These are phyloP conservation scores for Raja brachyura DNA, from an alignment of 2,113 vertebrate genomes.

Conservation along the genomic window DNA sequence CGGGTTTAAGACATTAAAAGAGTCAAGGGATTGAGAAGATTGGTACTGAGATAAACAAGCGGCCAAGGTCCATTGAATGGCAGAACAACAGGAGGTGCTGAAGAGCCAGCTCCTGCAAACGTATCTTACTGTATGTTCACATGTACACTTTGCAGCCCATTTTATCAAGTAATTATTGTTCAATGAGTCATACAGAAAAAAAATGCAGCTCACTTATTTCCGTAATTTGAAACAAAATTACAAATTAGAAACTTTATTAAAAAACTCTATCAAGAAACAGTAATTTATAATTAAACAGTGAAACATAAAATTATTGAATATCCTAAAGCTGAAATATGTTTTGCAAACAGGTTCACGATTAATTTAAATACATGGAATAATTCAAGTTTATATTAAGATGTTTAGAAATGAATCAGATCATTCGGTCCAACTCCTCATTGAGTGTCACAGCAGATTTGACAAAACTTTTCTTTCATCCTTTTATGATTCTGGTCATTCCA, in stretches of 20 bases:
- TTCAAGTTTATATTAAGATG: not conserved
- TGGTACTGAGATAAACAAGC: too few relatives aligned
- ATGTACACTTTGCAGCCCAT: not conserved
- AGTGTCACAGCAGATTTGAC: conserved; percentile 5
- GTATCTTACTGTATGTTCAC: too few relatives aligned
- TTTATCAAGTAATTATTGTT: conserved; percentile 2
- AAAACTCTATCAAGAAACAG: conserved; percentile 43
- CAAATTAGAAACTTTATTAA: conserved; percentile 47
- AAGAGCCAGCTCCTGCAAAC: too few relatives aligned
- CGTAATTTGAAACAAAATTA: conserved; percentile 52
- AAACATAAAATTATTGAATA: conserved; percentile 36
- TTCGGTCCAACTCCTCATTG: too few relatives aligned
- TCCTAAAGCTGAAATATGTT: conserved; percentile 38
- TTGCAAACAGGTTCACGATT: too few relatives aligned
- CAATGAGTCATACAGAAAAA: not conserved
- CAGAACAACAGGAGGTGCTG: too few relatives aligned
- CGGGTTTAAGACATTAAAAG: too few relatives aligned
- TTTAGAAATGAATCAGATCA: too few relatives aligned
- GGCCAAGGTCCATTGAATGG: too few relatives aligned
- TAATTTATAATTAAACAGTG: conserved; percentile 41
- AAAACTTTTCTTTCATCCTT: not conserved
- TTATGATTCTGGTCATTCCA: not conserved
- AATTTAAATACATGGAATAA: conserved; percentile 34
- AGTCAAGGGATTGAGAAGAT: too few relatives aligned
- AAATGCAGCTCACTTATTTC: conserved; percentile 1